Base-by-base conservation (phyloP, 2,888 invertebrate genomes). In the Acanthopleura granulata region DNA sequence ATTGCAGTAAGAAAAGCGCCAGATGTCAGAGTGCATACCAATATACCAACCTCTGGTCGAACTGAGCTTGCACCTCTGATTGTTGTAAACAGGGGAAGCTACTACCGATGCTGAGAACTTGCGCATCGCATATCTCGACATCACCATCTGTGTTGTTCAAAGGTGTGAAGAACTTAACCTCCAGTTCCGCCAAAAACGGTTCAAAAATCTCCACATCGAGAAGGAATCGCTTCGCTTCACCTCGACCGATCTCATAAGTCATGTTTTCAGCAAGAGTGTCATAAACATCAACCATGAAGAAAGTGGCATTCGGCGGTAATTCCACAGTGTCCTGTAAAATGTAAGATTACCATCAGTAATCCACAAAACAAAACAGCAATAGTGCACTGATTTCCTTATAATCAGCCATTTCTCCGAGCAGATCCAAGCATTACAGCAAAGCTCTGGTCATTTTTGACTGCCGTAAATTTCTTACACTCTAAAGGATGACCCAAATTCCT, bases 1-100 rank as follows among this genome's bases (percentile, higher is more conserved):
- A n/a, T n/a, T n/a, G n/a, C n/a, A n/a, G n/a, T n/a, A n/a, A n/a
- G n/a, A n/a, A n/a, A n/a, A n/a, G n/a, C n/a, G n/a, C n/a, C n/a
- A n/a, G n/a, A n/a, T n/a, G n/a, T 40, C 40, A 40, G 40, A 40
- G 3, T 40, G 40, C 9, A 40, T 40, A 40, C 3, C 40, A 40
- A 40, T 40, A 40, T 3, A 40, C 22, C 15, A 25, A 61, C 16
- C 25, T 12, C 18, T 73, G 6, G 16, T 73, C n/a, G 73, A 61
- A 27, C 49, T 73, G 15, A 57, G 18, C 6, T 49, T 51, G 18
- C 50, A 49, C 25, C 49, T 69, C n/a, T 49, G 57, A 22, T 12
- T 12, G 57, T 3, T 57, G 57, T 57, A 84, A 70, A 78, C 88
- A 88, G 0, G 85, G 86, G 12, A 88, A 74, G 78, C 87, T 88